Percentiles rank a stretch among this genome's conserved stretches.
These are phyloP conservation scores for Rhizomys pruinosus DNA, from an alignment of 2,113 vertebrate species.

Conservation along the genomic window DNA sequence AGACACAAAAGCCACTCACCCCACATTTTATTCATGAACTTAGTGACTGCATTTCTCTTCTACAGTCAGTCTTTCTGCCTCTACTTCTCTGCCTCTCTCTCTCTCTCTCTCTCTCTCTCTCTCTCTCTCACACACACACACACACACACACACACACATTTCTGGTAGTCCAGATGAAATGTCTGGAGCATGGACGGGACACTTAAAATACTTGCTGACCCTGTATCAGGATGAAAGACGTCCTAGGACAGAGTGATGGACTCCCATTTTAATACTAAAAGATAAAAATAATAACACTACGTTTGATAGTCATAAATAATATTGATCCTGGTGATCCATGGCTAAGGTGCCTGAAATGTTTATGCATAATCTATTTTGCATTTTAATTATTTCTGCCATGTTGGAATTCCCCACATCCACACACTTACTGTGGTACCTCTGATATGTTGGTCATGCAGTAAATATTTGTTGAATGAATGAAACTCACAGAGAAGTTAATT, in stretches of 20 bases:
- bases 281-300: not conserved
- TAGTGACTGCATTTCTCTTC: not conserved
- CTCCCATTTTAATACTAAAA: constrained; percentile 25
- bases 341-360: constrained; percentile 78
- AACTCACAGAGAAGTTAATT: constrained; percentile 72
- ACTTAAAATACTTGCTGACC: not conserved
- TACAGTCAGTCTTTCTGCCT: not conserved
- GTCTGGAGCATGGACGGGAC: not conserved
- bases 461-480: constrained; percentile 73
- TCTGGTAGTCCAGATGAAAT: not conserved
- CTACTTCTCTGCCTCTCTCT: too few relatives aligned
- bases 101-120: not conserved
- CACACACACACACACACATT: not conserved
- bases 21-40: not conserved
- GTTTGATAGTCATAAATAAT: constrained; percentile 61
- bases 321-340: constrained; percentile 68
- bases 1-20: not conserved
- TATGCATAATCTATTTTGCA: constrained; percentile 66
- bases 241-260: not conserved
- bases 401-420: not conserved
- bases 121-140: not conserved
- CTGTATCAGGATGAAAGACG: not conserved
- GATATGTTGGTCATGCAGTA: constrained; percentile 10
- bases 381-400: constrained; percentile 73
- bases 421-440: not conserved